Evolutionary conservation across 2,113 vertebrate genomes (phyloP).

Genomic region (Camelus bactrianus): DNA sequence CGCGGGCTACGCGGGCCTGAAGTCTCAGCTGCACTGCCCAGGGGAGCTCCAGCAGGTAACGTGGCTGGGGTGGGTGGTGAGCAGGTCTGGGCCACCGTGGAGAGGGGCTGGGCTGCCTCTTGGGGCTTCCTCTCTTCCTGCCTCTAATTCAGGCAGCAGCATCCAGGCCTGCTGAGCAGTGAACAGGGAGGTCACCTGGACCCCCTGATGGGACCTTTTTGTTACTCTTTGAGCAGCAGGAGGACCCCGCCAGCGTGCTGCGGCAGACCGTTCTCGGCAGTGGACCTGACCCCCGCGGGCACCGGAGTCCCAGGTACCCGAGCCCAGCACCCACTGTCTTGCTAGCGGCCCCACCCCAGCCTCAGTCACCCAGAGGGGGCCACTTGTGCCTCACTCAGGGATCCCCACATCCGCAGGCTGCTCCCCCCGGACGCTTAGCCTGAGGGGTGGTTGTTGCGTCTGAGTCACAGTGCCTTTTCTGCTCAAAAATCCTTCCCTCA

Average conservation of each 20-base stretch:
- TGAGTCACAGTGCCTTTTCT: not conserved
- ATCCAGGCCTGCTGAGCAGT: not conserved
- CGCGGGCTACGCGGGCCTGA: constrained; percentile 83
- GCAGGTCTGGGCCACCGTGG: accelerated
- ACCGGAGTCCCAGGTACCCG: constrained; percentile 88
- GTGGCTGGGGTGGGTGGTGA: accelerated
- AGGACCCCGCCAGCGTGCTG: constrained; percentile 88
- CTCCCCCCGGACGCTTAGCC: accelerated
- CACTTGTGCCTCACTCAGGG: not conserved
- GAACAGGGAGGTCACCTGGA: not conserved
- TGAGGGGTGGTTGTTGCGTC: no score
- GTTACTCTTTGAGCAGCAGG: constrained; percentile 74
- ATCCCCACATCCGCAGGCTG: not conserved
- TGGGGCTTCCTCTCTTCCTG: not conserved
- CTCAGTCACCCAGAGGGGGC: not conserved
- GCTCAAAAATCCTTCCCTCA: not conserved
- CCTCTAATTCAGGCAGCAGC: not conserved
- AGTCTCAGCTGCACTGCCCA: constrained; percentile 87
- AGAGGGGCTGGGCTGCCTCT: accelerated
- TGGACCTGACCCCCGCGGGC: constrained; percentile 85
- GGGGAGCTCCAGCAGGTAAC: constrained; percentile 90
- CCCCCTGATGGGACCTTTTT: constrained; percentile 35
- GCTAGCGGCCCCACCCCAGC: constrained; percentile 8
- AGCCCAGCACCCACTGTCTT: not conserved
- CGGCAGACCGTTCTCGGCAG: constrained; percentile 86